Percentiles rank a stretch among this genome's conserved stretches.
These are phyloP conservation scores for Ditylenchus weischeri DNA, from an alignment of 2,888 invertebrate species.

Conservation along the genomic window DNA sequence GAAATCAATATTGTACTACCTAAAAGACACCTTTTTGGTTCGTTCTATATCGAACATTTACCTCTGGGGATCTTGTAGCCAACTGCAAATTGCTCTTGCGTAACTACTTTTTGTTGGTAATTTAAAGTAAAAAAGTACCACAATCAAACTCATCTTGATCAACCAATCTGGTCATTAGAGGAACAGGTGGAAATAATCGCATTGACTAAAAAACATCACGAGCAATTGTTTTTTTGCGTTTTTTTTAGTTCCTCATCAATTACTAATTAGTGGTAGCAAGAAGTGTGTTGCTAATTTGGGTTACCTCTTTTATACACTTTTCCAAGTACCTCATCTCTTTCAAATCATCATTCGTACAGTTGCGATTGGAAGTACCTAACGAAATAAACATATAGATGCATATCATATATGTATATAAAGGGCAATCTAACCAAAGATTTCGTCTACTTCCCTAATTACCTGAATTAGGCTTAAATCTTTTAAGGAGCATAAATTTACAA, in stretches of 20 bases:
- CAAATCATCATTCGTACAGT: conserved; percentile 38
- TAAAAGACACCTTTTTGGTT: background rate
- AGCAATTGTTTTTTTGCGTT: too few relatives aligned
- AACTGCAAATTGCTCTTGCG: background rate
- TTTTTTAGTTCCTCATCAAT: too few relatives aligned
- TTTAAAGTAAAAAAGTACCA: conserved; percentile 18
- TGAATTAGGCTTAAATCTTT: too few relatives aligned
- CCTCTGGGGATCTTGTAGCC: conserved; percentile 10
- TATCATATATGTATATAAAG: background rate
- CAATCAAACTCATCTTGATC: conserved; percentile 29
- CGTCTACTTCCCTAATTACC: conserved; percentile 39
- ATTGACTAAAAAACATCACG: conserved; percentile 17
- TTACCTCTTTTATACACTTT: conserved; percentile 40
- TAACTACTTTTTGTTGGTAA: background rate
- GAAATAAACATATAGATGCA: background rate
- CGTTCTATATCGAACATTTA: background rate
- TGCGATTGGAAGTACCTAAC: conserved; percentile 35
- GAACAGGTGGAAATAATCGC: conserved; percentile 42
- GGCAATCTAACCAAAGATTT: conserved; percentile 41
- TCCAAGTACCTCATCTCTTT: conserved; percentile 40
- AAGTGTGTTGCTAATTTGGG: too few relatives aligned
- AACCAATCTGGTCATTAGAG: conserved; percentile 36
- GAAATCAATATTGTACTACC: conserved; percentile 26
- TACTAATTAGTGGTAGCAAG: too few relatives aligned
- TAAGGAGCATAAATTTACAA: background rate